Evolutionary conservation across 2,113 vertebrate genomes (phyloP), one percentile per base, ranked within the genome.

Genomic region (Tetrax tetrax): DNA sequence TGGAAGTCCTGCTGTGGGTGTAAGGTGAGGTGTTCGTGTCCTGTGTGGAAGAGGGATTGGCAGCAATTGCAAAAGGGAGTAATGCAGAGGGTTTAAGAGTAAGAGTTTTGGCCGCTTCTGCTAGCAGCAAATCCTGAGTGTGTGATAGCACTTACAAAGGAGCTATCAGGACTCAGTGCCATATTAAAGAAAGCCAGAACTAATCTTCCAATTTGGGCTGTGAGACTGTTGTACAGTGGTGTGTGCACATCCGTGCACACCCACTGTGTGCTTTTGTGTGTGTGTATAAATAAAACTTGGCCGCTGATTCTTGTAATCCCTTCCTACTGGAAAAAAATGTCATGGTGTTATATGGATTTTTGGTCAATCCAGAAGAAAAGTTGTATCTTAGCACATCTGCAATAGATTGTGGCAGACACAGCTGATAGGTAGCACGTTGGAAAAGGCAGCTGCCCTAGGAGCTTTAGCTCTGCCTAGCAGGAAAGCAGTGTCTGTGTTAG

Each of bases 121-220:
- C 89, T 54, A 17, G 2, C 65, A 71, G 80, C 45, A 92, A 90
- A 92, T 82, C 71, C 69, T 45, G 45, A 51, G 76, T 3, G 7
- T 35, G 5, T 14, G 88, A 70, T 94, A 89, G 29, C 31, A 31
- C 47, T 51, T 41, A 60, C 20, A 76, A 87, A 92, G 86, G 70
- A 78, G 50, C 17, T 72, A 83, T 89, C 88, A 71, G 92, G 57
- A 90, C 38, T 41, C 8, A 0, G 57, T 57, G 89, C 25, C 25
- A 17, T 69, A 12, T 38, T 43, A 79, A 91, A 85, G 84, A 80
- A 93, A 92, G 68, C 80, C 86, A 65, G 80, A 95, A 84, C 72
- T 79, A 68, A 93, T 96, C 83, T 84, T 93, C 81, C 86, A 20
- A 4, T 87, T 71, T 82, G 69, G 31, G n/a, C 72, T 71, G 16